These are phyloP conservation scores for Palaemon carinicauda DNA, from an alignment of 1,140 invertebrate species.

Conservation along the genomic window DNA sequence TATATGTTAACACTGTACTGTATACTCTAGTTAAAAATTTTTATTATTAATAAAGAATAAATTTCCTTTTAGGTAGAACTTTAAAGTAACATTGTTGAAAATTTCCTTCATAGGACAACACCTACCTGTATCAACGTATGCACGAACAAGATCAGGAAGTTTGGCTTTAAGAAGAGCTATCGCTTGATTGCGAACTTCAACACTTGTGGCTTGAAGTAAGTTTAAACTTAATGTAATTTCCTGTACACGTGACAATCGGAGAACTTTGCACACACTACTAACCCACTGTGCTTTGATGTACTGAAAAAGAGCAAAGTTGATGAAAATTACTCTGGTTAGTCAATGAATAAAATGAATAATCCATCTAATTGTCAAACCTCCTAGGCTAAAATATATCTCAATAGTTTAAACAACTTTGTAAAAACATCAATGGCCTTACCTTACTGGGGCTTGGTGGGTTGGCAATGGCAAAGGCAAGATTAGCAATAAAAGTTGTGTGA, in stretches of 20 bases:
- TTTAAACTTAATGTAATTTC: constrained; percentile 89
- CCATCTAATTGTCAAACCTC: background rate
- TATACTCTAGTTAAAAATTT: no score
- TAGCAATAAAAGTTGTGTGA: constrained; percentile 12
- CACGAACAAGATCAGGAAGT: constrained; percentile 83
- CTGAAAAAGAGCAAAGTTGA: constrained; percentile 33
- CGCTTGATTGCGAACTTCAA: constrained; percentile 77
- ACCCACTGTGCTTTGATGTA: constrained; percentile 41
- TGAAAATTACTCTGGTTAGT: background rate
- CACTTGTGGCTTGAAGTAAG: constrained; percentile 79
- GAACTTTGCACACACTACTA: constrained; percentile 75
- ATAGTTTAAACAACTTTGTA: no score
- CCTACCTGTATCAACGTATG: constrained; percentile 80
- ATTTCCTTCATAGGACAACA: constrained; percentile 16
- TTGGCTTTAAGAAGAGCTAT: constrained; percentile 81
- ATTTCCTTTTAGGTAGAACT: no score
- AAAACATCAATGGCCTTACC: background rate
- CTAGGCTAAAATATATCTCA: no score
- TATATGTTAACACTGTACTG: no score
- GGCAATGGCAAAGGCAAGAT: constrained; percentile 36
- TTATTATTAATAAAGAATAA: no score
- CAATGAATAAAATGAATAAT: no score
- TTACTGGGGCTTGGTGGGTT: constrained; percentile 32
- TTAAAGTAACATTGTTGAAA: no score
- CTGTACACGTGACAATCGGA: constrained; percentile 84